Evolutionary conservation across 2,797 vertebrate species (phyloP).

Genomic region (Sebastes reedi): DNA sequence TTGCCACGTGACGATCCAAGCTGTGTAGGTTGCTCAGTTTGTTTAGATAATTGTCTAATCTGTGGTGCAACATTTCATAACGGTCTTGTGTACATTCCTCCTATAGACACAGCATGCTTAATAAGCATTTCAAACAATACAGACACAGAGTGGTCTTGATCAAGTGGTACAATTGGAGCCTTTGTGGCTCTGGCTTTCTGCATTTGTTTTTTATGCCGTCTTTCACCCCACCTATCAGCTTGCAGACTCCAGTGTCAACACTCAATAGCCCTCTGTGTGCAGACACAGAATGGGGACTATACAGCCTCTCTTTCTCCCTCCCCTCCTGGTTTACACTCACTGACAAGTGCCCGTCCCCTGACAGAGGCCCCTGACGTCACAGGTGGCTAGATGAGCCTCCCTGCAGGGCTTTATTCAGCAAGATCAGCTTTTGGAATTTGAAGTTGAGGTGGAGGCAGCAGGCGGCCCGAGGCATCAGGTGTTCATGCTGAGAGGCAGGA

Average conservation of each 20-base stretch:
- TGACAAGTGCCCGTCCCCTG: conserved; percentile 73
- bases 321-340: conserved; percentile 31
- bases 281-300: conserved; percentile 72
- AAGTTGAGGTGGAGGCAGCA: conserved; percentile 42
- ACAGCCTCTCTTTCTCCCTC: conserved; percentile 26
- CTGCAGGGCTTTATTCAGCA: conserved; percentile 55
- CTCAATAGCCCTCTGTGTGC: conserved; percentile 81
- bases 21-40: neutral
- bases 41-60: neutral
- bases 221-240: conserved; percentile 73
- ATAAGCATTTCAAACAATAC: conserved; percentile 52
- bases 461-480: conserved; percentile 63
- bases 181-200: conserved; percentile 68
- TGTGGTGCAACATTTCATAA: neutral
- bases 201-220: conserved; percentile 69
- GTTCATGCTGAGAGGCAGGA: conserved; percentile 26
- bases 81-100: neutral
- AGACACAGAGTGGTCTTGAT: conserved; percentile 50
- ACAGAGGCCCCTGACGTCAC: conserved; percentile 71
- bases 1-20: neutral
- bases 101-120: conserved; percentile 1
- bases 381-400: conserved; percentile 56
- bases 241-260: conserved; percentile 64
- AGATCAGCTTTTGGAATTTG: conserved; percentile 51
- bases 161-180: conserved; percentile 62